Evolutionary conservation across 2,888 invertebrate species (phyloP).

Genomic region (Thera obeliscata): DNA sequence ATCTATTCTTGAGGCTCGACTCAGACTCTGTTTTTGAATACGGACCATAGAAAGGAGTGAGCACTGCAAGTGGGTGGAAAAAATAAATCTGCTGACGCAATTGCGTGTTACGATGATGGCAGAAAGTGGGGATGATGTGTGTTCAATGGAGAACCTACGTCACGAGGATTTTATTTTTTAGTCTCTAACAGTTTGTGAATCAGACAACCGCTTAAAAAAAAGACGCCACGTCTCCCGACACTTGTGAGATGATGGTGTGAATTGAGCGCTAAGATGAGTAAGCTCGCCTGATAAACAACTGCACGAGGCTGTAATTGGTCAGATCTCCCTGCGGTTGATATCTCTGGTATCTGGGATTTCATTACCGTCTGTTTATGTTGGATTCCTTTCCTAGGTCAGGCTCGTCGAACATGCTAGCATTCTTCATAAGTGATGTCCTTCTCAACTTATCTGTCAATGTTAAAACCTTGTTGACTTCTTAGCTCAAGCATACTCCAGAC

Average conservation of each 20-base stretch:
- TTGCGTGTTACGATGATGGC: no score
- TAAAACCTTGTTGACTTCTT: background rate
- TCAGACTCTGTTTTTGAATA: no score
- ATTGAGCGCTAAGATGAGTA: slow-evolving; percentile 81
- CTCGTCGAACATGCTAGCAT: background rate
- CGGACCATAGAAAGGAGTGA: no score
- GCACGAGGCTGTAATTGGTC: slow-evolving; percentile 75
- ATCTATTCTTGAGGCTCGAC: no score
- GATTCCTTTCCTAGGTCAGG: slow-evolving; percentile 5
- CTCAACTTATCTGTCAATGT: background rate
- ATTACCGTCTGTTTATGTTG: slow-evolving; percentile 28
- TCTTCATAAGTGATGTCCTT: background rate
- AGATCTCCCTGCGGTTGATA: slow-evolving; percentile 60
- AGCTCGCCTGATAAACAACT: slow-evolving; percentile 79
- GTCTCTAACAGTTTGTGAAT: slow-evolving; percentile 11
- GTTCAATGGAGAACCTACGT: no score
- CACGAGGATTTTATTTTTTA: background rate
- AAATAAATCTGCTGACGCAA: no score
- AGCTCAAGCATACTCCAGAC: no score
- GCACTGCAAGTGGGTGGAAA: no score
- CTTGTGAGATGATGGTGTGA: slow-evolving; percentile 83
- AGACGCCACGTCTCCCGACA: slow-evolving; percentile 67
- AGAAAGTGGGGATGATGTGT: no score
- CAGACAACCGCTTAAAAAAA: slow-evolving; percentile 58
- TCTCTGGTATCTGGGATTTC: slow-evolving; percentile 55